Conservation (phyloP, 2,888 invertebrate genomes). For the Ormyrus pomaceus region DNA sequence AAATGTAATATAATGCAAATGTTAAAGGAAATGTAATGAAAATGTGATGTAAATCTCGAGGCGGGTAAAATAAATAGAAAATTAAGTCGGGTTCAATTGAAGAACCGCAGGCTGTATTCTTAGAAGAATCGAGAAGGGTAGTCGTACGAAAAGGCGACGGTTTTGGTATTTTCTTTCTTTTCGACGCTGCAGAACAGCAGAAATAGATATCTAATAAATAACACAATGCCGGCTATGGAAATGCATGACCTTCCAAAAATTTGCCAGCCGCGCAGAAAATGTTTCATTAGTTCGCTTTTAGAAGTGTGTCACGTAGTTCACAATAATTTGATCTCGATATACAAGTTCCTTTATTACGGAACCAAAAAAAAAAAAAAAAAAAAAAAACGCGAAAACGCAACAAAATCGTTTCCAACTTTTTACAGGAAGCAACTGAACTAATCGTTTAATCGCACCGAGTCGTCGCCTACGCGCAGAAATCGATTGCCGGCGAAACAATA, state of each 20-base stretch:
- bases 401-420: not conserved
- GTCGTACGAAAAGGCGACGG: not conserved
- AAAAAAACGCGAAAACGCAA: not conserved
- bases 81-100: not conserved
- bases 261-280: conserved; percentile 17
- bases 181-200: no score
- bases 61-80: no score
- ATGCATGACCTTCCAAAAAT: conserved; percentile 25
- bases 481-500: not conserved
- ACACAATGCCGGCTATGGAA: conserved; percentile 12
- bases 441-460: not conserved
- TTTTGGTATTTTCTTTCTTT: no score
- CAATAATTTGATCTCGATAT: not conserved
- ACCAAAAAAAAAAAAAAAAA: not conserved
- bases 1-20: no score
- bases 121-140: not conserved
- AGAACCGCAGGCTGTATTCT: not conserved
- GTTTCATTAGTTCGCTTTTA: conserved; percentile 13
- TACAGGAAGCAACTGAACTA: not conserved
- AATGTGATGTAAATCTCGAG: no score
- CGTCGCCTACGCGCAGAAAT: conserved; percentile 24
- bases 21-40: not conserved
- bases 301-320: conserved; percentile 38
- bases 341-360: not conserved
- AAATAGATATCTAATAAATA: not conserved